A percentile compares a stretch with the other conserved stretches of the same genome.
Evolutionary conservation across 2,888 invertebrate genomes (phyloP).

Genomic region (Lacanobia oleracea): DNA sequence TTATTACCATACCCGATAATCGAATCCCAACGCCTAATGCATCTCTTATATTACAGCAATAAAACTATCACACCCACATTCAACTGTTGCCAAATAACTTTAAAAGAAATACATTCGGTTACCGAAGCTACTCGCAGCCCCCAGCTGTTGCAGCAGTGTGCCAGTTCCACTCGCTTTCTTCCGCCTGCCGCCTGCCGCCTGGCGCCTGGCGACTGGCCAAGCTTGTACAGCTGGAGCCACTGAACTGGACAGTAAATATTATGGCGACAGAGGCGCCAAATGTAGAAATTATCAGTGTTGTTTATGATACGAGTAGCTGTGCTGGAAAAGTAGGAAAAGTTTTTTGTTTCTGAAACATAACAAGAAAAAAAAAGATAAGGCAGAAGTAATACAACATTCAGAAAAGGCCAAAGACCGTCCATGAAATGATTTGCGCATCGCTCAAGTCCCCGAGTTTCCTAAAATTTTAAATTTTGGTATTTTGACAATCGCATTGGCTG

Average conservation of each 20-base stretch:
- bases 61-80: conserved; percentile 22
- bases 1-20: not conserved
- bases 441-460: too few relatives aligned
- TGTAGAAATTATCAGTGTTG: not conserved
- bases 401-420: too few relatives aligned
- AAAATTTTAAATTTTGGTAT: too few relatives aligned
- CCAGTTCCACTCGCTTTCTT: conserved; percentile 28
- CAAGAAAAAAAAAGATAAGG: too few relatives aligned
- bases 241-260: conserved; percentile 15
- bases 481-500: too few relatives aligned
- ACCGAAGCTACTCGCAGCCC: conserved; percentile 16
- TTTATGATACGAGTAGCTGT: conserved; percentile 5
- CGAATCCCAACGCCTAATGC: not conserved
- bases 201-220: conserved; percentile 30
- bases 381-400: too few relatives aligned
- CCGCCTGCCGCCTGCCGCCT: not conserved
- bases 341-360: not conserved
- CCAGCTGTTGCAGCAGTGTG: conserved; percentile 40
- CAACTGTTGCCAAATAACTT: conserved; percentile 21
- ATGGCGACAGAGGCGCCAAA: not conserved
- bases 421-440: too few relatives aligned
- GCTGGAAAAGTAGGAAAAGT: not conserved
- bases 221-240: not conserved
- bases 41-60: not conserved
- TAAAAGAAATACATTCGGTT: conserved; percentile 14